phyloP scores from a whole-genome alignment of 2,797 vertebrate species.

The Malurus splendens region DNA sequence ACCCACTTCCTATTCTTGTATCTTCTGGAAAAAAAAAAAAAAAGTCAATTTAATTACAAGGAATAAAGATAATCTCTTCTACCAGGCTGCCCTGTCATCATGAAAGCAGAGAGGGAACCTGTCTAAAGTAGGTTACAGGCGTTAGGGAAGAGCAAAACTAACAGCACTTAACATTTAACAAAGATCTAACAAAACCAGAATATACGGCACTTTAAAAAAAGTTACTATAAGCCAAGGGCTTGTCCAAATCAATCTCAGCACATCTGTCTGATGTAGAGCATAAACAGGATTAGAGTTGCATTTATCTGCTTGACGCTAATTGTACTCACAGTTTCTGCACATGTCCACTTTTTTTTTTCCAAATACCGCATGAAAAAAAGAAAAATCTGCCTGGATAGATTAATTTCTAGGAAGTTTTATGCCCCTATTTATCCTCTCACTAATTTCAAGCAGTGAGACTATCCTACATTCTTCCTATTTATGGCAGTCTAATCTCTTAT shows the following conservation, averaged over 20 bases:
- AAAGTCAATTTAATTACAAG: slow-evolving; percentile 82
- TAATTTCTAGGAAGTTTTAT: slow-evolving; percentile 58
- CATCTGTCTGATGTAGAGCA: slow-evolving; percentile 85
- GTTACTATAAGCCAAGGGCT: slow-evolving; percentile 80
- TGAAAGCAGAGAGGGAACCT: slow-evolving; percentile 55
- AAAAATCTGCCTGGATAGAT: slow-evolving; percentile 60
- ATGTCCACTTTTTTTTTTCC: slow-evolving; percentile 70
- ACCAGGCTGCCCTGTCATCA: slow-evolving; percentile 65
- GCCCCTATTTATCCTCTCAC: slow-evolving; percentile 34
- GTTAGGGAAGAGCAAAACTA: slow-evolving; percentile 52
- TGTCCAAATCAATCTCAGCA: slow-evolving; percentile 87
- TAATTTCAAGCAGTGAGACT: slow-evolving; percentile 50
- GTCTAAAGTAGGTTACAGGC: slow-evolving; percentile 67
- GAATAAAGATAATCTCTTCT: slow-evolving; percentile 81
- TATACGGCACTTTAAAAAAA: slow-evolving; percentile 69
- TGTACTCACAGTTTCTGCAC: slow-evolving; percentile 84
- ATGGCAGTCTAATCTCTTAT: slow-evolving; percentile 59
- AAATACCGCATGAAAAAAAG: slow-evolving; percentile 65
- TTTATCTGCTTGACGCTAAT: slow-evolving; percentile 90
- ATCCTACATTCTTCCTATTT: slow-evolving; percentile 56
- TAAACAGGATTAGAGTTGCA: slow-evolving; percentile 89
- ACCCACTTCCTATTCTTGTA: slow-evolving; percentile 75
- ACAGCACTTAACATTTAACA: slow-evolving; percentile 65
- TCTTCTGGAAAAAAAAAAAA: slow-evolving; percentile 60
- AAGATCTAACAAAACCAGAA: slow-evolving; percentile 69